These are phyloP conservation scores for Corvus moneduloides DNA, from an alignment of 2,113 vertebrate genomes.

Conservation along the genomic window DNA sequence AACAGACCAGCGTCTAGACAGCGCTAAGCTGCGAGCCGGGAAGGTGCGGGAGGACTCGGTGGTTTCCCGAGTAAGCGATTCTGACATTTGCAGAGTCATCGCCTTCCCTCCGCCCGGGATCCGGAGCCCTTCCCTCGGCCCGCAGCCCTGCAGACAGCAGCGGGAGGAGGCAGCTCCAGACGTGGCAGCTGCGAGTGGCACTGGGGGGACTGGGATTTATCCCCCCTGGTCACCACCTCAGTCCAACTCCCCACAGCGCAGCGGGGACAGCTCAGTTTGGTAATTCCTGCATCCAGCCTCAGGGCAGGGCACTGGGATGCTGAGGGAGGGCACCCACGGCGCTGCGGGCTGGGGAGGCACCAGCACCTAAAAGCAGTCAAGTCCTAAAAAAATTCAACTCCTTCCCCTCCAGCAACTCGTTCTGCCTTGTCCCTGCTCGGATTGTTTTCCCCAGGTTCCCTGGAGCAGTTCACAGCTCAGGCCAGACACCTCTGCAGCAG, in stretches of 20 bases:
- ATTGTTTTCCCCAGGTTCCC: background rate
- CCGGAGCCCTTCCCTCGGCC: background rate
- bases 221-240: rapidly evolving
- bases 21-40: background rate
- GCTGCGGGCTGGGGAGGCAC: background rate
- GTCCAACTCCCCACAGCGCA: background rate
- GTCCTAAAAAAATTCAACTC: background rate
- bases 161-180: background rate
- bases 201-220: background rate
- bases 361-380: too few species aligned
- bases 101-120: background rate
- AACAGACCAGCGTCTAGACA: background rate
- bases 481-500: rapidly evolving
- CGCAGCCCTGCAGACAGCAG: background rate
- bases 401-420: background rate
- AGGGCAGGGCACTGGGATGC: background rate
- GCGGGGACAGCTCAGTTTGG: rapidly evolving
- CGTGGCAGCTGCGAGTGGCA: background rate
- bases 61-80: background rate
- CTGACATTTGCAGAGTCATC: slow-evolving; percentile 34
- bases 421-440: background rate
- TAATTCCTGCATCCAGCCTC: background rate
- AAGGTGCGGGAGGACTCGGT: background rate
- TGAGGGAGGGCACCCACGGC: too few species aligned
- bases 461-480: background rate